Percentiles rank a stretch among this genome's conserved stretches.
Evolutionary conservation across 2,113 vertebrate genomes (phyloP).

Genomic region (Petaurus breviceps): DNA sequence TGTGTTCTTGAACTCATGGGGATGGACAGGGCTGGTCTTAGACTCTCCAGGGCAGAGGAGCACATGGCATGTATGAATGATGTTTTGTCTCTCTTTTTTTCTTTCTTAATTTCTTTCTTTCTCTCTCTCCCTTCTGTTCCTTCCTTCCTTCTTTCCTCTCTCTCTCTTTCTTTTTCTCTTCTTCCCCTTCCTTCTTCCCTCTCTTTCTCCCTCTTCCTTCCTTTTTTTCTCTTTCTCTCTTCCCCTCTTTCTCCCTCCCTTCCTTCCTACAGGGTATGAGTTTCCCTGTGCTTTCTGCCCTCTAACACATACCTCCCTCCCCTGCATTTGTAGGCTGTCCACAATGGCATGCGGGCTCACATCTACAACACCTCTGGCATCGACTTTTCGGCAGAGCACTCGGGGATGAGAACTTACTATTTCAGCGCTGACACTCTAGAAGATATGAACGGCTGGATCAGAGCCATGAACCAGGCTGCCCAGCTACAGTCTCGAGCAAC

Average conservation of each 20-base stretch:
- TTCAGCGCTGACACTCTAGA: constrained; percentile 98
- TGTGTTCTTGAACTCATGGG: neutral
- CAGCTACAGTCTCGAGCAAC: constrained; percentile 93
- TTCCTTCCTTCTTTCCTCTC: rapidly evolving
- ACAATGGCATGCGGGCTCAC: constrained; percentile 96
- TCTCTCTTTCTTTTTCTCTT: neutral
- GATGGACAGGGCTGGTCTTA: neutral
- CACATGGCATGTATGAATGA: neutral
- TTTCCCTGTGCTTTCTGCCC: neutral
- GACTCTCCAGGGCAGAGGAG: neutral
- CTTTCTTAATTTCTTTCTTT: neutral
- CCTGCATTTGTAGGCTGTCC: constrained; percentile 89
- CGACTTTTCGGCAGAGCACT: constrained; percentile 95
- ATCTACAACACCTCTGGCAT: constrained; percentile 94
- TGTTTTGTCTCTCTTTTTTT: neutral
- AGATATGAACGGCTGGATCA: constrained; percentile 97
- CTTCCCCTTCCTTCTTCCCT: rapidly evolving
- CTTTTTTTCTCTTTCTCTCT: rapidly evolving
- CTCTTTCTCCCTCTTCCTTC: rapidly evolving
- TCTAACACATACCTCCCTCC: neutral
- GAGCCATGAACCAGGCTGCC: constrained; percentile 97
- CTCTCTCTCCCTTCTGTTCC: neutral
- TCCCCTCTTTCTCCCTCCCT: neutral
- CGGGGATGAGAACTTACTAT: constrained; percentile 97
- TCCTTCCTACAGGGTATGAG: neutral